phyloP scores from a whole-genome alignment of 2,797 vertebrate species.

The Acanthurus leucopareius region DNA sequence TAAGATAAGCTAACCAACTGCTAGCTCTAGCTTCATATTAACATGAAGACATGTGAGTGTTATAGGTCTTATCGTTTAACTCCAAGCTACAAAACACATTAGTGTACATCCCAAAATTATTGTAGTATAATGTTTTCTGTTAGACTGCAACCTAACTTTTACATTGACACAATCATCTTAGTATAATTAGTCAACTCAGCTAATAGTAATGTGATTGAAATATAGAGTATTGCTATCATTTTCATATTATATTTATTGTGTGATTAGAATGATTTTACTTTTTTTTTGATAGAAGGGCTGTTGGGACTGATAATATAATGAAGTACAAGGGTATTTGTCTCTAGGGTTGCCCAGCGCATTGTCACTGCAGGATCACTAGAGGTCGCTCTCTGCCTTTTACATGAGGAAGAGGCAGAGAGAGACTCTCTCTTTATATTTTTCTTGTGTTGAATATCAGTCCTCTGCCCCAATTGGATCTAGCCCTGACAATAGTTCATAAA shows the following conservation, averaged over 20 bases:
- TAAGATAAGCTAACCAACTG: background rate
- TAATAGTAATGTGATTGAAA: background rate
- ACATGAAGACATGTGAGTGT: background rate
- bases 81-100: background rate
- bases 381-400: slow-evolving; percentile 34
- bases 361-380: slow-evolving; percentile 37
- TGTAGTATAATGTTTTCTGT: background rate
- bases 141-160: no score
- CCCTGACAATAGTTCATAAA: background rate
- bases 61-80: background rate
- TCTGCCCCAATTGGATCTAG: background rate
- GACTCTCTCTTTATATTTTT: background rate
- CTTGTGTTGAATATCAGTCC: background rate
- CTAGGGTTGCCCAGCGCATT: no score
- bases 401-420: background rate
- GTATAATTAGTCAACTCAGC: background rate
- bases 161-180: background rate
- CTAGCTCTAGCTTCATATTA: background rate
- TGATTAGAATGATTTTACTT: background rate
- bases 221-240: background rate
- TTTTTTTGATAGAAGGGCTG: no score
- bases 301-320: no score
- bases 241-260: background rate
- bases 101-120: background rate
- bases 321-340: no score